Conservation (phyloP, 2,113 vertebrate species). For the Semnornis frantzii region DNA sequence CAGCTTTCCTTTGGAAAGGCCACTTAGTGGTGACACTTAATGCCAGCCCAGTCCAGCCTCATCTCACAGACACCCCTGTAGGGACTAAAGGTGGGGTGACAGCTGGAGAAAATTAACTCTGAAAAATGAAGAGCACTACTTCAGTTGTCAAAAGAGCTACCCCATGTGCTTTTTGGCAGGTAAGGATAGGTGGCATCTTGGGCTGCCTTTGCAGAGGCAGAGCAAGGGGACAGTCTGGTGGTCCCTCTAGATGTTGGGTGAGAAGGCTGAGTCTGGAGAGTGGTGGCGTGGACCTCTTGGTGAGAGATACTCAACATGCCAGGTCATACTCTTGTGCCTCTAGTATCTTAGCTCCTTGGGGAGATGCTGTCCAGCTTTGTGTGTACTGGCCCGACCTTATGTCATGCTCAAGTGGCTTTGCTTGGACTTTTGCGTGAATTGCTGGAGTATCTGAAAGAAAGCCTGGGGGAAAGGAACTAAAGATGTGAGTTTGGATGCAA, state of each 20-base stretch:
- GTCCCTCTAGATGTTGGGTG: neutral
- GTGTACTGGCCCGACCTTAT: neutral
- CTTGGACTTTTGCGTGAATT: neutral
- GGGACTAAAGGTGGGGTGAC: neutral
- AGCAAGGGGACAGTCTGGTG: neutral
- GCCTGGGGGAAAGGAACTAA: neutral
- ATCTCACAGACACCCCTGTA: neutral
- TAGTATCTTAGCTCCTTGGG: neutral
- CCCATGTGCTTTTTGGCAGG: accelerated
- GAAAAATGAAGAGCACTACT: neutral
- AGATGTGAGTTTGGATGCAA: accelerated
- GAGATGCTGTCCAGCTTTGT: neutral
- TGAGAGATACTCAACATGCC: neutral
- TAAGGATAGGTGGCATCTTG: neutral
- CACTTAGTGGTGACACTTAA: neutral
- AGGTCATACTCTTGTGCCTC: no score
- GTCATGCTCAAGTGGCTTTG: neutral
- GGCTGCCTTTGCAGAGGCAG: neutral
- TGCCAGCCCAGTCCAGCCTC: neutral
- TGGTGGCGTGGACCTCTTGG: neutral
- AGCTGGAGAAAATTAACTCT: neutral
- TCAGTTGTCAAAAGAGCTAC: neutral
- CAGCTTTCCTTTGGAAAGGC: neutral
- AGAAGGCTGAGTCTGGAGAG: neutral
- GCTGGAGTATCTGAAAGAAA: neutral